Base-by-base conservation (phyloP, 2,888 invertebrate species). In the Trissolcus japonicus region DNA sequence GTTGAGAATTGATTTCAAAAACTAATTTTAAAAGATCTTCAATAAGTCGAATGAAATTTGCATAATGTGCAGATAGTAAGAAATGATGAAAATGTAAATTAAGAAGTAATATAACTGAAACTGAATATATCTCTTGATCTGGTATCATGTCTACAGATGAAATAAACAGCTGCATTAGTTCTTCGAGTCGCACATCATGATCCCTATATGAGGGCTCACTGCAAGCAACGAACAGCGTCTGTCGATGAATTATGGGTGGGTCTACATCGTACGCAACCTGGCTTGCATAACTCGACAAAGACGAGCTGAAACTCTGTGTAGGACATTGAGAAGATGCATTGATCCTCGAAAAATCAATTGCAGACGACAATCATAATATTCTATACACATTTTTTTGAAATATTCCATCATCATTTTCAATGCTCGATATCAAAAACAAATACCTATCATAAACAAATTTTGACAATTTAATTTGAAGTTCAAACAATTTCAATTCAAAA, bases 161-260 rank as follows among this genome's bases (percentile, higher is more conserved):
- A 74, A 74, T 74, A 55, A 65, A 67, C 67, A 61, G 48, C 56
- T 66, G 56, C 74, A 62, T 67, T 50, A 62, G 57, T 67, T 67
- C 67, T 62, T 74, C 11, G 60, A 66, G 55, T 59, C 17, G 25
- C 65, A 55, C 61, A 41, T 60, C 66, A 51, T 54, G 43, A 46
- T 65, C 41, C 16, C 57, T 53, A 63, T 65, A 67, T 59, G 75
- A 75, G 69, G 53, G 54, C 53, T 76, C 65, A 60, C 63, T 57
- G 57, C 54, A 56, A 71, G 71, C 66, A 59, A 61, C 50, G 66
- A 76, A 80, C 80, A 78, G 72, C 69, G 63, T 79, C 83, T 83
- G 84, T 82, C 85, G 80, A 86, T 86, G 85, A 86, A 84, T 85
- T 84, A 84, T 82, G 83, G 83, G 81, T 81, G 79, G 78, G 77